These are phyloP conservation scores for Drosophila bocqueti DNA, from an alignment of 1,140 invertebrate genomes.

Conservation along the genomic window DNA sequence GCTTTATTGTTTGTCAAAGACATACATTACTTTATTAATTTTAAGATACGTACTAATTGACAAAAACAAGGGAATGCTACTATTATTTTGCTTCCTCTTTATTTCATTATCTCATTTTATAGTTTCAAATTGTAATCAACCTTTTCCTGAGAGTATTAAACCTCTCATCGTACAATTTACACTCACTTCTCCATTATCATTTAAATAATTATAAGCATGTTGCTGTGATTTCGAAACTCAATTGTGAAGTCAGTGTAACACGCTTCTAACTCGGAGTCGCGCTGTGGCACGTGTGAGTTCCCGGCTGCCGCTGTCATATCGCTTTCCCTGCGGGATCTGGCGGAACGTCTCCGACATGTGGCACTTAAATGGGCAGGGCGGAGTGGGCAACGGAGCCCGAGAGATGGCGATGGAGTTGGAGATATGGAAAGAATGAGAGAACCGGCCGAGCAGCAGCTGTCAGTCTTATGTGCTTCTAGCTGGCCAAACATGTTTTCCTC, in stretches of 20 bases:
- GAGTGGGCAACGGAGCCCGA: background rate
- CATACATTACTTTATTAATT: too few relatives aligned
- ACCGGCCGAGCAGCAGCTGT: constrained; percentile 62
- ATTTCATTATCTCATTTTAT: background rate
- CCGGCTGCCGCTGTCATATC: constrained; percentile 57
- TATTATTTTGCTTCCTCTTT: background rate
- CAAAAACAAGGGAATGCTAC: background rate
- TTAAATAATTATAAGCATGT: background rate
- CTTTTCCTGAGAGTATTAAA: background rate
- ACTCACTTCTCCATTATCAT: background rate
- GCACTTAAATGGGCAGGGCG: constrained; percentile 70
- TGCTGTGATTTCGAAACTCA: background rate
- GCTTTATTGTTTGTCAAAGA: too few relatives aligned
- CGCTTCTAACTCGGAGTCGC: constrained; percentile 41
- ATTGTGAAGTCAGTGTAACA: constrained; percentile 61
- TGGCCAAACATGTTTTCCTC: constrained; percentile 68
- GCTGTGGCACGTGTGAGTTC: constrained; percentile 54
- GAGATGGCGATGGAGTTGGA: constrained; percentile 15
- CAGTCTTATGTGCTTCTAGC: constrained; percentile 56
- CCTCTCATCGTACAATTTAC: background rate
- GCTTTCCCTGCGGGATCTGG: constrained; percentile 45
- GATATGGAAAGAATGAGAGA: constrained; percentile 19
- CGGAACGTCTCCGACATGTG: constrained; percentile 60
- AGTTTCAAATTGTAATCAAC: background rate
- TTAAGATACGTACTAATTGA: background rate